phyloP scores from a whole-genome alignment of 2,888 invertebrate species.

The Leptura quadrifasciata region DNA sequence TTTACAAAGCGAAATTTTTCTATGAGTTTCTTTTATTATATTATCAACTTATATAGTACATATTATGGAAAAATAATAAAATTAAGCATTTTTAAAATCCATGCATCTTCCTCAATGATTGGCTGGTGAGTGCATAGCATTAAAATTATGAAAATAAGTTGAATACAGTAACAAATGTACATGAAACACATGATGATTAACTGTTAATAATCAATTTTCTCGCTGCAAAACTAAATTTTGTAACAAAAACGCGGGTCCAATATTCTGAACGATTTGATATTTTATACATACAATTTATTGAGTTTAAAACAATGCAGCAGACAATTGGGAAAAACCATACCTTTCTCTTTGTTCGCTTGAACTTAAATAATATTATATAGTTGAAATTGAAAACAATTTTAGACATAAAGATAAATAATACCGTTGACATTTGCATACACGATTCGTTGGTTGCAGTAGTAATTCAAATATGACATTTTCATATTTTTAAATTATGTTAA shows the following conservation, averaged over 20 bases:
- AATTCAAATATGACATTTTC: neutral
- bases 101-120: too few species aligned
- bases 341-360: constrained; percentile 12
- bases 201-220: neutral
- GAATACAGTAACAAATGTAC: too few species aligned
- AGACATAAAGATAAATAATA: neutral
- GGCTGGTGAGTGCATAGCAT: too few species aligned
- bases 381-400: neutral
- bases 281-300: constrained; percentile 9
- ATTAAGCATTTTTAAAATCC: too few species aligned
- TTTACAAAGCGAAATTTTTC: too few species aligned
- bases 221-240: neutral
- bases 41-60: too few species aligned
- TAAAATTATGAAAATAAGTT: too few species aligned
- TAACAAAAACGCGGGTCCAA: neutral
- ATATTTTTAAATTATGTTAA: neutral
- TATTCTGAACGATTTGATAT: neutral
- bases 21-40: too few species aligned
- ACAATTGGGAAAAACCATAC: constrained; percentile 13
- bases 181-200: too few species aligned
- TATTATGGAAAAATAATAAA: too few species aligned
- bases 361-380: neutral
- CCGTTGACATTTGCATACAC: neutral
- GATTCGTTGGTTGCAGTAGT: neutral
- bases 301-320: constrained; percentile 23